A percentile compares a stretch with the other conserved stretches of the same genome.
Evolutionary conservation across 2,888 invertebrate species (phyloP).

Genomic region (Strigamia transsilvanica): DNA sequence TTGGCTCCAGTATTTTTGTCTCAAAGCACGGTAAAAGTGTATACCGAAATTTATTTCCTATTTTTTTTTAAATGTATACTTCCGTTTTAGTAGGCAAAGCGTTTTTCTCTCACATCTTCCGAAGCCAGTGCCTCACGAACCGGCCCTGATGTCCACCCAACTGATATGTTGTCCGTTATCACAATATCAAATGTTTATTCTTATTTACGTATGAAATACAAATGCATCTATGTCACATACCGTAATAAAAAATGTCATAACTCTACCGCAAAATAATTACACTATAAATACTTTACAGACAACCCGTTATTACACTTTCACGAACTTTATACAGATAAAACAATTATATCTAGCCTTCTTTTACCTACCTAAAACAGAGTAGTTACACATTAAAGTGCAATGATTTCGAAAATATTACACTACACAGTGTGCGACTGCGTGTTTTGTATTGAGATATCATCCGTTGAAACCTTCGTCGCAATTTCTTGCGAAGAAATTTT

Average conservation of each 20-base stretch:
- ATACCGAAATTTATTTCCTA: no score
- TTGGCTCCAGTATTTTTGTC: no score
- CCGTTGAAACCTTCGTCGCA: background rate
- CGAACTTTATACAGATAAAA: background rate
- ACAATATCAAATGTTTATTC: background rate
- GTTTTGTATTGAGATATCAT: background rate
- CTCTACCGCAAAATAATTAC: background rate
- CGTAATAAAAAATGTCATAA: background rate
- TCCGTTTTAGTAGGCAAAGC: no score
- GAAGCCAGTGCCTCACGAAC: no score
- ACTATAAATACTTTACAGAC: background rate
- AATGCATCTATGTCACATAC: background rate
- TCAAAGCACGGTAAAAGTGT: no score
- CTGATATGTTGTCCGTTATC: background rate
- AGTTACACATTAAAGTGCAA: background rate
- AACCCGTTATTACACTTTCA: background rate
- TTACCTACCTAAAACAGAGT: background rate
- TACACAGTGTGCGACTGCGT: background rate
- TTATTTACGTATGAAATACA: slow-evolving; percentile 24
- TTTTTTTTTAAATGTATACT: no score
- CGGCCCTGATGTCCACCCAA: no score
- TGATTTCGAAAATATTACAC: background rate
- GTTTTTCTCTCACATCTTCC: no score
- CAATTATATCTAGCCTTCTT: background rate
- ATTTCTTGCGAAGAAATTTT: background rate